Evolutionary conservation across 2,797 vertebrate species (phyloP).

Genomic region (Melanotaenia maccullochi): DNA sequence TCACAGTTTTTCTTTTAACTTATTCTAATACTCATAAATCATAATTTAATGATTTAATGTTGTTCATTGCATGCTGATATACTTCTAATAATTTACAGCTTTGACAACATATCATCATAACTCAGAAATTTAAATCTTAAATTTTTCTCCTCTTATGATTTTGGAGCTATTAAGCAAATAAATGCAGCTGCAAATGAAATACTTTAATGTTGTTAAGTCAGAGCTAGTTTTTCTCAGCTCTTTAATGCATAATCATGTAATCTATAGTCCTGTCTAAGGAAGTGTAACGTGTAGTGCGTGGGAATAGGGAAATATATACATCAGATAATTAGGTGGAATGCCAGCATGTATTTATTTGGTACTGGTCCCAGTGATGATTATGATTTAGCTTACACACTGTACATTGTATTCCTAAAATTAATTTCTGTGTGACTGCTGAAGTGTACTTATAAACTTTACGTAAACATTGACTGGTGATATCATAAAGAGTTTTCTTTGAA

Average conservation of each 20-base stretch:
- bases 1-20: conserved; percentile 22
- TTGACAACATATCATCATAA: conserved; percentile 46
- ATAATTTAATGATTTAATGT: conserved; percentile 35
- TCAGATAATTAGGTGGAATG: conserved; percentile 74
- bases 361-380: conserved; percentile 58
- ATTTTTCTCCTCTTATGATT: conserved; percentile 45
- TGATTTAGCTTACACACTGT: conserved; percentile 60
- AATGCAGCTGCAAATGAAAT: conserved; percentile 67
- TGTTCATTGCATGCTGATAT: neutral
- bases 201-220: conserved; percentile 69
- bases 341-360: conserved; percentile 74
- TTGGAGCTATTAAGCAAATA: conserved; percentile 50
- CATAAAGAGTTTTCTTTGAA: conserved; percentile 6
- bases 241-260: conserved; percentile 70
- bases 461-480: conserved; percentile 71
- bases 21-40: conserved; percentile 25
- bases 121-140: conserved; percentile 19
- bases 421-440: conserved; percentile 66
- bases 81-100: conserved; percentile 2
- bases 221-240: conserved; percentile 64
- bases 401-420: conserved; percentile 72
- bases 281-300: conserved; percentile 65
- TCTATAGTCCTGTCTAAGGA: conserved; percentile 74
- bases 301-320: conserved; percentile 78
- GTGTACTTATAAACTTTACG: conserved; percentile 80